Evolutionary conservation across 2,888 invertebrate species (phyloP).

Genomic region (Napeogenes sylphis): DNA sequence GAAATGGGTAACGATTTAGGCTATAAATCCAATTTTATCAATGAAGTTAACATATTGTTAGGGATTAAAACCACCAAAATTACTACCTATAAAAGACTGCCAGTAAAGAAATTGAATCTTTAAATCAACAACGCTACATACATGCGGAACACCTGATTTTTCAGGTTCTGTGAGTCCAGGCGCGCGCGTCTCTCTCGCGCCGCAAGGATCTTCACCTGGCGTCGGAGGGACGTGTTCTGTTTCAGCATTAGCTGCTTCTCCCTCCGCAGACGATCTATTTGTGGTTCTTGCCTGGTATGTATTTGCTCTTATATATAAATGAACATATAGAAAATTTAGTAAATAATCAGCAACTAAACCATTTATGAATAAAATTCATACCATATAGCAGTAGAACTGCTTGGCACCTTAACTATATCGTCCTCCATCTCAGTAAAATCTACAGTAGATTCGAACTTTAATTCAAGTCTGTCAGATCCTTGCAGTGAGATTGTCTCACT

Average conservation of each 20-base stretch:
- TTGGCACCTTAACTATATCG: slow-evolving; percentile 52
- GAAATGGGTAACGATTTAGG: no score
- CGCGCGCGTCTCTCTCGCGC: slow-evolving; percentile 64
- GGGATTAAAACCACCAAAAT: no score
- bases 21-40: no score
- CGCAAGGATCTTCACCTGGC: slow-evolving; percentile 67
- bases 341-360: no score
- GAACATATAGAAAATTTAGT: not conserved
- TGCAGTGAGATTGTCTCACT: slow-evolving; percentile 57
- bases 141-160: slow-evolving; percentile 70
- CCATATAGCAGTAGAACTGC: slow-evolving; percentile 64
- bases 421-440: slow-evolving; percentile 59
- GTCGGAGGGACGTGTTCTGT: slow-evolving; percentile 64
- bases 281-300: slow-evolving; percentile 62
- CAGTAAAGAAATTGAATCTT: not conserved
- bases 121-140: slow-evolving; percentile 34
- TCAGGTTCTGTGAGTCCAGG: slow-evolving; percentile 69
- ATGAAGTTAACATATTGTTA: no score
- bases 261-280: slow-evolving; percentile 65
- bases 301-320: not conserved
- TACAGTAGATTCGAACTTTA: slow-evolving; percentile 60
- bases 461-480: slow-evolving; percentile 59
- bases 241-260: slow-evolving; percentile 66
- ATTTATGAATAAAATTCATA: slow-evolving; percentile 30
- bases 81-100: no score